Percentiles rank a stretch among this genome's conserved stretches.
Conservation (phyloP, 2,888 invertebrate species). For the Lycia hirtaria region DNA sequence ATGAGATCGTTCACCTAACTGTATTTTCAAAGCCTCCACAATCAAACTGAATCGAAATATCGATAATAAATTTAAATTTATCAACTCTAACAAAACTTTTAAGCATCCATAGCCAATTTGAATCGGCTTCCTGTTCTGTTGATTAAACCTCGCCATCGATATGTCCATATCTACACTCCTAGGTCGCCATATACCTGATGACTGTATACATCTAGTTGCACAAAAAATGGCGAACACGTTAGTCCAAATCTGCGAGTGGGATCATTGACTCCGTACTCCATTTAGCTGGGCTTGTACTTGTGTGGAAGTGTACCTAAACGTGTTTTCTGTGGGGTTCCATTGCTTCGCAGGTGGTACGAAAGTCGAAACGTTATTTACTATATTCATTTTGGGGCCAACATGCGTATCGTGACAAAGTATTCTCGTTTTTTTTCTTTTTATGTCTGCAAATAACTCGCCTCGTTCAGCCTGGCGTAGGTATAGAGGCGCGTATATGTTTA, state of each 20-base stretch:
- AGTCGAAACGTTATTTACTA: too few relatives aligned
- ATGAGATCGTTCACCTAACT: neutral
- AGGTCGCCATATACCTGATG: constrained; percentile 14
- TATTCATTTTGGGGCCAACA: too few relatives aligned
- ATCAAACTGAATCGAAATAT: too few relatives aligned
- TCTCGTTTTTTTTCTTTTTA: too few relatives aligned
- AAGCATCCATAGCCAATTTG: constrained; percentile 11
- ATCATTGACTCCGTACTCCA: constrained; percentile 76
- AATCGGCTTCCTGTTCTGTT: constrained; percentile 23
- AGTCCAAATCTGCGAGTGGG: constrained; percentile 64
- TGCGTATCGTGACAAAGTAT: too few relatives aligned
- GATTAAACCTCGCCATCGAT: constrained; percentile 23
- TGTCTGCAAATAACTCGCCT: too few relatives aligned
- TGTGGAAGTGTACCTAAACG: constrained; percentile 59
- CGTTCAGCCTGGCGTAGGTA: too few relatives aligned
- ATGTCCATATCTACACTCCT: constrained; percentile 13
- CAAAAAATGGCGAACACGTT: constrained; percentile 64
- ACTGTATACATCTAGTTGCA: constrained; percentile 24
- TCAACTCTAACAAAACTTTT: too few relatives aligned
- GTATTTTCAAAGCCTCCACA: too few relatives aligned
- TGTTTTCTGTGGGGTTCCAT: constrained; percentile 65
- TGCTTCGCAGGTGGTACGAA: constrained; percentile 29
- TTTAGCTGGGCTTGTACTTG: constrained; percentile 60
- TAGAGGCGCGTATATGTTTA: too few relatives aligned
- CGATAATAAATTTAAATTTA: too few relatives aligned